Base-by-base conservation (phyloP, 1,140 invertebrate genomes). In the Sitodiplosis mosellana region DNA sequence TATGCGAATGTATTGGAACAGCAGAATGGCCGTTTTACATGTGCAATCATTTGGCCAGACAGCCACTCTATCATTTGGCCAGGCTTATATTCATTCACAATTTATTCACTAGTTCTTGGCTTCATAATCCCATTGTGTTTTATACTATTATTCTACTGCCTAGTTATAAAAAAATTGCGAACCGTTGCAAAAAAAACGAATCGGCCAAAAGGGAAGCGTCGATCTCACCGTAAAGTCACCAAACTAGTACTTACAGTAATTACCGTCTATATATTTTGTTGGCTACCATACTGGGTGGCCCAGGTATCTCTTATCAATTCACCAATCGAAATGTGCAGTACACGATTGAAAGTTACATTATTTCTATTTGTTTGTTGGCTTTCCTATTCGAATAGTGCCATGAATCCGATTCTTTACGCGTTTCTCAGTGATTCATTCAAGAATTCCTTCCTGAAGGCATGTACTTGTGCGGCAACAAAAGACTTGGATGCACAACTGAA, bases 401-500 rank as follows among this genome's bases (percentile, higher is more conserved):
- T 98, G 67, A 98, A 98, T 68, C 94, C 93, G 4, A 90, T 97
- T 47, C 73, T 98, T 0, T 97, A 97, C 64, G 91, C 93, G 2
- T 93, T 93, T 55, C 70, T 93, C 0, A 88, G 83, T 53, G 89
- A 93, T 54, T 93, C 93, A 57, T 94, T 94, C 62, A 90, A 91
- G 63, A 93, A 93, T 66, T 90, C 87, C 57, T 94, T 93, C 59
- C 67, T 89, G 49, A 95, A 94, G 61, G 91, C 84, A 11, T 87
- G 83, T 64, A 85, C 81, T 0, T 89, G 85, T 55, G 81, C 83
- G 0, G 78, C 81, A 0, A 77, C 81, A 1, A 83, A 83, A 52
- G 87, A 92, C 48, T 75, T 88, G 1, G 91, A 92, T 59, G 85
- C 86, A 0, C 80, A 84, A 7, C 65, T 91, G 8, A 83, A 91